Base-by-base conservation (phyloP, 2,888 invertebrate genomes). In the Dicyrtomina minuta region DNA sequence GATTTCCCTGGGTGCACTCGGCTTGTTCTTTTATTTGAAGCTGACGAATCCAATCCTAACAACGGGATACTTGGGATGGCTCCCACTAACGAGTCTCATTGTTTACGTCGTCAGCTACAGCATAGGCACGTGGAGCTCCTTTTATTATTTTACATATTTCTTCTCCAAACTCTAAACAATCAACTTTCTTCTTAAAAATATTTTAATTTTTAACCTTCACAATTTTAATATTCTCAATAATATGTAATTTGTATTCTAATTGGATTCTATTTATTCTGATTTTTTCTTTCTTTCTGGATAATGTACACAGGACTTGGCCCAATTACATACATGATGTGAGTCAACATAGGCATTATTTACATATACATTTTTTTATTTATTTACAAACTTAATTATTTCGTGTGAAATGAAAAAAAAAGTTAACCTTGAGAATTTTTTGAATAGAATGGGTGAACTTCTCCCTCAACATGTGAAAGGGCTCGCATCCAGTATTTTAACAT, bases 21-120 rank as follows among this genome's bases (percentile, higher is more conserved):
- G 86, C 15, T 80, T 85, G 39, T 86, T 87, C 79, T 87, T 87
- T 80, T 85, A 83, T 73, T 80, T 87, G 75, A 85, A 87, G 79
- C 43, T 56, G n/a, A 81, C 84, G 68, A 79, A 82, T 70, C 80
- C 84, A 39, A 81, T 82, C 70, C 82, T 84, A n/a, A 83, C 84
- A 69, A 79, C 85, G 6, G 83, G 84, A 44, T 81, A 81, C 67
- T 76, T 86, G 70, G 84, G 82, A 67, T 86, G 86, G 84, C 82
- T 88, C 79, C 88, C 88, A 71, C 83, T 87, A 65, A 82, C 84
- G 75, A 85, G 86, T 78, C 83, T 88, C 79, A 85, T 87, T 46
- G 82, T 86, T 74, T 88, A 86, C 82, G 86, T 87, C 81, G 85
- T 86, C 77, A 85, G 85, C 56, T 87, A 87, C 71, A 53, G 53